Conservation (phyloP, 1,140 invertebrate genomes). For the Cherax destructor region DNA sequence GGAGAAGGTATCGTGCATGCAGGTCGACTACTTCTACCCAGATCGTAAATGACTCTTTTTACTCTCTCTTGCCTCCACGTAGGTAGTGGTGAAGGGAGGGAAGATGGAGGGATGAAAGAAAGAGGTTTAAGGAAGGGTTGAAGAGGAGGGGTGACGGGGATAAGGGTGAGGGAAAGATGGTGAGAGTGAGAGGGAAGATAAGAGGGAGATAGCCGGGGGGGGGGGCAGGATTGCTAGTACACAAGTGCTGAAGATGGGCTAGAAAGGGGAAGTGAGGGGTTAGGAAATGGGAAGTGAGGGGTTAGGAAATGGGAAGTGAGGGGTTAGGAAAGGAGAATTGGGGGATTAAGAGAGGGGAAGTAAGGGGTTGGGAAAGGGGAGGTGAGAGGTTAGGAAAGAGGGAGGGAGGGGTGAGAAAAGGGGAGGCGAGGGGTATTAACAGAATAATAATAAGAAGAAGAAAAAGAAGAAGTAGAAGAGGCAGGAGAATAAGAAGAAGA, state of each 20-base stretch:
- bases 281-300: neutral
- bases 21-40: too few relatives aligned
- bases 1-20: neutral
- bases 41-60: too few relatives aligned
- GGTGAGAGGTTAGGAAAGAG: neutral
- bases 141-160: neutral
- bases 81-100: neutral
- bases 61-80: too few relatives aligned
- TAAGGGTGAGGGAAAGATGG: neutral
- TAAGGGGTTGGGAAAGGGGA: neutral
- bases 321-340: neutral
- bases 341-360: neutral
- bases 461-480: too few relatives aligned
- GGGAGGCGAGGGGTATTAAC: neutral
- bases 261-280: neutral
- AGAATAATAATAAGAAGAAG: too few relatives aligned
- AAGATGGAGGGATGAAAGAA: neutral
- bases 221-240: neutral
- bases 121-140: neutral
- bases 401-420: slow-evolving; percentile 8
- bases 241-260: too few relatives aligned
- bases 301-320: neutral
- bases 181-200: neutral
- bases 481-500: too few relatives aligned
- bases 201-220: neutral